Evolutionary conservation across 2,113 vertebrate species (phyloP), one percentile per base, ranked within the genome.

Genomic region (Mionectes macconnelli): DNA sequence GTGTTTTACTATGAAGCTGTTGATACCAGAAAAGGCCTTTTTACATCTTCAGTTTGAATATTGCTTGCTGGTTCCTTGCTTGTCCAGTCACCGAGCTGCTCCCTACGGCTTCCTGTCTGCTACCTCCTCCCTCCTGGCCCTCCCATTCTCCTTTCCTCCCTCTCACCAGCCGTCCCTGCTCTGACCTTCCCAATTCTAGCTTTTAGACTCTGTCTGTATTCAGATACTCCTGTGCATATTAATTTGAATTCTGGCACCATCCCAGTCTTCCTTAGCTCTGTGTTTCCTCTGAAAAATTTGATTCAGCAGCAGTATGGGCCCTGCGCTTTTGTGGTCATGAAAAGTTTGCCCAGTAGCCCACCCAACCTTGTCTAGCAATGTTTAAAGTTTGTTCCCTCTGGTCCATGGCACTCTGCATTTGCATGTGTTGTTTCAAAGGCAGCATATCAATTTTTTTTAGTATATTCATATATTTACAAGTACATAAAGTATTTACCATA

Each of bases 61-160:
- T 75, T 82, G 37, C 31, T 64, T 82, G 33, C 64, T 49, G 28
- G 25, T 76, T 79, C 2, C 0, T 67, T 68, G 24, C 50, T 44
- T 75, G 11, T 74, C 52, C 52, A 6, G n/a, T 89, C 66, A 56
- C 37, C 0, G 1, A 73, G 31, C 28, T 92, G 60, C 42, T 77
- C 25, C 37, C 31, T 52, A 19, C 0, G 0, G 11, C 33, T 74
- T 42, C 3, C 1, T 25, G 1, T 40, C 25, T 69, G 24, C 57
- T 28, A 24, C 39, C 45, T 72, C 23, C 42, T 67, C 63, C 24
- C 10, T 89, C 21, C 27, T 31, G 27, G 18, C 16, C 31, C 6
- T 66, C 15, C 37, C 2, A 1, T 37, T 30, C 18, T 50, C 22
- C 45, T 93, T 78, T 27, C 37, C 14, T 91, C 20, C 15, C 8